These are phyloP conservation scores for Ceraclea dissimilis DNA, from an alignment of 2,888 invertebrate genomes.

Conservation along the genomic window DNA sequence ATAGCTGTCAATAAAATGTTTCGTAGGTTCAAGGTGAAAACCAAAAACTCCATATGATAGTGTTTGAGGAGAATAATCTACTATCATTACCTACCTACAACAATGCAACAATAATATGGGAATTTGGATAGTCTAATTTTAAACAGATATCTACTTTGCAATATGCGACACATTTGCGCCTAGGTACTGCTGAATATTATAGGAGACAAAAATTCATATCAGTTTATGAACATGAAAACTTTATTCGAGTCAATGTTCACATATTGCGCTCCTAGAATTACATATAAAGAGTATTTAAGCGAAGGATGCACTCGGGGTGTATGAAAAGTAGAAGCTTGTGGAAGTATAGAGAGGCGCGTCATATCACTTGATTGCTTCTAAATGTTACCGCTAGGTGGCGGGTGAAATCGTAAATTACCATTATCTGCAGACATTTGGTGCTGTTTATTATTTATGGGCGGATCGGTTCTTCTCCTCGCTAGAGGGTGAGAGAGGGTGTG, in stretches of 20 bases:
- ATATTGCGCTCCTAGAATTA: neutral
- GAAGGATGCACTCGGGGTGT: neutral
- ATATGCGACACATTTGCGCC: too few relatives aligned
- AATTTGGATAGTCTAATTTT: too few relatives aligned
- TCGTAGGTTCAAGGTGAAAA: too few relatives aligned
- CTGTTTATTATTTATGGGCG: slow-evolving; percentile 52
- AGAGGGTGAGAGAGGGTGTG: slow-evolving; percentile 9
- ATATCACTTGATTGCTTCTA: slow-evolving; percentile 27
- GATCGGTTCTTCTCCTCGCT: slow-evolving; percentile 33
- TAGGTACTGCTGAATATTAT: too few relatives aligned
- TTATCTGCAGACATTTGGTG: slow-evolving; percentile 48
- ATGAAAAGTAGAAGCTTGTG: slow-evolving; percentile 6
- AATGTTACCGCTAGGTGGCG: slow-evolving; percentile 29
- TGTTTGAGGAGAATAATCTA: too few relatives aligned
- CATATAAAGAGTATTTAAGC: neutral
- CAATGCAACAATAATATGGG: too few relatives aligned
- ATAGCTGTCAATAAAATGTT: too few relatives aligned
- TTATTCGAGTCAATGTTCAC: neutral
- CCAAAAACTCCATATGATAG: too few relatives aligned
- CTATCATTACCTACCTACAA: too few relatives aligned
- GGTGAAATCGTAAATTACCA: slow-evolving; percentile 45
- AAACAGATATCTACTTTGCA: too few relatives aligned
- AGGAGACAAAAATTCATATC: too few relatives aligned
- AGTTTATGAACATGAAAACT: too few relatives aligned
- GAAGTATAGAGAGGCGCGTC: slow-evolving; percentile 24